Percentiles rank a stretch among this genome's conserved stretches.
Conservation (phyloP, 2,113 vertebrate genomes). For the Malaclemys terrapin region DNA sequence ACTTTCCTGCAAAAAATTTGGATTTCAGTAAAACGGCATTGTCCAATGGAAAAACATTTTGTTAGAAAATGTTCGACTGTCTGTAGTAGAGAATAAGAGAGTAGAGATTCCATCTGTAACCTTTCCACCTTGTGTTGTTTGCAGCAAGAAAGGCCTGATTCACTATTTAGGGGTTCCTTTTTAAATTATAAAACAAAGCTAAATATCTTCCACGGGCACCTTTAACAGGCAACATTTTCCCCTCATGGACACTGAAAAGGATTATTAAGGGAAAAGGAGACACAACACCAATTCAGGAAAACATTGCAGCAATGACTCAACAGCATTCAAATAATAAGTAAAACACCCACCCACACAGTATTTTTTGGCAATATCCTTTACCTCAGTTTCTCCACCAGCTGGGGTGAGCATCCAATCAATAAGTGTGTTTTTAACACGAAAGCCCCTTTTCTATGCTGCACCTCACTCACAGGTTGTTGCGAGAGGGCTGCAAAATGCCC, state of each 20-base stretch:
- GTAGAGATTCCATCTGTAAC: background rate
- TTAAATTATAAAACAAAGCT: background rate
- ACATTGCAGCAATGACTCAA: background rate
- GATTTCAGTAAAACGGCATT: background rate
- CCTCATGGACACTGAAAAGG: background rate
- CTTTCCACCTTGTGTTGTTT: background rate
- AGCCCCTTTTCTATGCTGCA: background rate
- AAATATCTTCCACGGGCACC: background rate
- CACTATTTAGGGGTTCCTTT: background rate
- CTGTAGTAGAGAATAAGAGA: background rate
- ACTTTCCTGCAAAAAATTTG: background rate
- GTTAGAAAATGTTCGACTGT: fast-evolving
- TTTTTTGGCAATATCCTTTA: background rate
- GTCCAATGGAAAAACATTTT: background rate
- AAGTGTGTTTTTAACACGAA: background rate
- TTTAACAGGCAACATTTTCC: too few species aligned
- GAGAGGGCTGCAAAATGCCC: background rate
- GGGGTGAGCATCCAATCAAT: background rate
- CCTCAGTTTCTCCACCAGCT: background rate
- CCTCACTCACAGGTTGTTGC: background rate
- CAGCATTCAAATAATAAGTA: background rate
- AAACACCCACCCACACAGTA: background rate
- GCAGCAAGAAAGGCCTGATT: background rate
- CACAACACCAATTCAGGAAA: background rate
- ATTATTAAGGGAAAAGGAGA: background rate